Conservation (phyloP, 35 echinoderm and acorn worm genomes). For the Acanthaster planci region DNA sequence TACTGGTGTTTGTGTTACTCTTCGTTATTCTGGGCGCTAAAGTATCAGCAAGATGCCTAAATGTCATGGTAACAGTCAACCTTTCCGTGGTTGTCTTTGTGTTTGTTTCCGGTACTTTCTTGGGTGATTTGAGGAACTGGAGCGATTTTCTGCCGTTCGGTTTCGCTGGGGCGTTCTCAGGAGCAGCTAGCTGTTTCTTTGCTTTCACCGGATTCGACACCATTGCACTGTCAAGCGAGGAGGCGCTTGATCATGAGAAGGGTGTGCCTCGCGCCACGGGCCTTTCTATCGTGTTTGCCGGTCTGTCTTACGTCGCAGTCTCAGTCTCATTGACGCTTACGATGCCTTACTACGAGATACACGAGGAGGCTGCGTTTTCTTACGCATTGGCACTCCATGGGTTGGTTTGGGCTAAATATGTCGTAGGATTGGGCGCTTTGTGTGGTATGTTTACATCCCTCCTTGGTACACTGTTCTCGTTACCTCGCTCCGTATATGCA, state of each 20-base stretch:
- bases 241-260: conserved; percentile 59
- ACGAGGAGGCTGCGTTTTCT: conserved; percentile 48
- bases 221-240: conserved; percentile 81
- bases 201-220: conserved; percentile 88
- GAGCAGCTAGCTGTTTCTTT: conserved; percentile 86
- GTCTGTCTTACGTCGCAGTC: conserved; percentile 47
- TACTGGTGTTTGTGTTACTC: conserved; percentile 45
- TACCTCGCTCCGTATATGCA: conserved; percentile 74
- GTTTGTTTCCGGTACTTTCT: conserved; percentile 49
- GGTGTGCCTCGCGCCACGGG: conserved; percentile 69
- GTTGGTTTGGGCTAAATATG: conserved; percentile 32
- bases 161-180: conserved; percentile 60
- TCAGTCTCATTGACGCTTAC: conserved; percentile 70
- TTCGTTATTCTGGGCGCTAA: conserved; percentile 62
- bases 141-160: conserved; percentile 86
- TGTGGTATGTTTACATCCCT: conserved; percentile 63
- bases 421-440: conserved; percentile 54
- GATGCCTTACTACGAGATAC: conserved; percentile 59
- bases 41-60: conserved; percentile 54
- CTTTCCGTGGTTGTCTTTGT: conserved; percentile 58
- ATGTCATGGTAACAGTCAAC: conserved; percentile 64
- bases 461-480: conserved; percentile 53
- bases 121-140: conserved; percentile 71
- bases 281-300: conserved; percentile 49
- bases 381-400: conserved; percentile 57